Evolutionary conservation across 2,797 vertebrate genomes (phyloP), one percentile per base, ranked within the genome.

Genomic region (Rhadinocentrus ornatus): DNA sequence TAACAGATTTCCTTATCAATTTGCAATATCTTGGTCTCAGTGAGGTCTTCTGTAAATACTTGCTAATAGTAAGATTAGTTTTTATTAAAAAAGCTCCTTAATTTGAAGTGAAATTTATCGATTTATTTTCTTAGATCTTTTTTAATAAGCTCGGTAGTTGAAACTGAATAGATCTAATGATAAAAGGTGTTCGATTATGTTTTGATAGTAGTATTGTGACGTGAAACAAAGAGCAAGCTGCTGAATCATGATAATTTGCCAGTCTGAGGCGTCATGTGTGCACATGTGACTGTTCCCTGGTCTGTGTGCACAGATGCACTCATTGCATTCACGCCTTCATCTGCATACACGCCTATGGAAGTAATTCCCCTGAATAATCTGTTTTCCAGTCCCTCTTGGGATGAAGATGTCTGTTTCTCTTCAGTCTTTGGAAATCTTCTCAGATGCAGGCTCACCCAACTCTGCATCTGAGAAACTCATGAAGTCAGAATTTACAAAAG

Each of bases 311-410:
- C 29, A n/a, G 52, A 13, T 50, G n/a, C 48, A 41, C 44, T 34
- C 7, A 8, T 20, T 60, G 46, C 31, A 39, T 10, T 37, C 67
- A 77, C 24, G 48, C 64, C 64, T 68, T 73, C 57, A 7, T 50
- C 52, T 66, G 20, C 59, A 29, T 69, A 22, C 46, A 48, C 9
- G n/a, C 46, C n/a, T 41, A 53, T 70, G 53, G 29, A 11, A 66
- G 58, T 77, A 54, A 74, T 80, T 84, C 55, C 74, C 73, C 63
- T 71, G 62, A 71, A 77, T 83, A 59, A 75, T 74, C 66, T 59
- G 73, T 68, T 80, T 87, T 86, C 75, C 35, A 57, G 68, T 82
- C 74, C 71, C 54, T 48, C 8, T 4, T 22, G 8, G 44, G 46
- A 48, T 16, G 7, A 73, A 61, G 61, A 53, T 39, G 62, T n/a